Evolutionary conservation across 2,888 invertebrate genomes (phyloP).

Genomic region (Trachelus troglodyta): DNA sequence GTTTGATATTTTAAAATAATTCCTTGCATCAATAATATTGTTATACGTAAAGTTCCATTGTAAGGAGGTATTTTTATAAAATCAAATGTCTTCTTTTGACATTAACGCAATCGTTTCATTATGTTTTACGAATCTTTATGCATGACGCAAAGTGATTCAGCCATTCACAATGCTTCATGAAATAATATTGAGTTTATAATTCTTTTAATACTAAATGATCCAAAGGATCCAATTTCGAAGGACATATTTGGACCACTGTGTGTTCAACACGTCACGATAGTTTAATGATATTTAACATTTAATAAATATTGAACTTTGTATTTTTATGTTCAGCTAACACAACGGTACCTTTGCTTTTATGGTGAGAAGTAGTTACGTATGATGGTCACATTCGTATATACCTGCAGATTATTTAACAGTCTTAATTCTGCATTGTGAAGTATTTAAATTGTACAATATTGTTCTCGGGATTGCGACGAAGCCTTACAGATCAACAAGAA

Average conservation of each 20-base stretch:
- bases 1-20: not conserved
- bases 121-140: not conserved
- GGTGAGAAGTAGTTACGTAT: not conserved
- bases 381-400: not conserved
- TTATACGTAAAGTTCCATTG: not conserved
- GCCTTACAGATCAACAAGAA: not conserved
- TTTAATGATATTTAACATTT: not conserved
- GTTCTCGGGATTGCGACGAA: not conserved
- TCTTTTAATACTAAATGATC: not conserved
- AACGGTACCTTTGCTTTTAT: not conserved
- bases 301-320: not conserved
- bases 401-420: not conserved
- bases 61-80: not conserved
- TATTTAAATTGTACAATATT: not conserved
- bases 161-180: constrained; percentile 39
- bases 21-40: not conserved
- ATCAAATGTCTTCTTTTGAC: not conserved
- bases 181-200: not conserved
- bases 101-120: not conserved
- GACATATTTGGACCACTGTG: not conserved
- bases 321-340: not conserved
- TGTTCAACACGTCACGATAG: not conserved
- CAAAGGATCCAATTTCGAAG: not conserved
- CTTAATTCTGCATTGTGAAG: not conserved
- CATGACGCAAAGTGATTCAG: constrained; percentile 42